A percentile compares a stretch with the other conserved stretches of the same genome.
These are phyloP conservation scores for Drosophila ustulata DNA, from an alignment of 2,888 invertebrate genomes.

Conservation along the genomic window DNA sequence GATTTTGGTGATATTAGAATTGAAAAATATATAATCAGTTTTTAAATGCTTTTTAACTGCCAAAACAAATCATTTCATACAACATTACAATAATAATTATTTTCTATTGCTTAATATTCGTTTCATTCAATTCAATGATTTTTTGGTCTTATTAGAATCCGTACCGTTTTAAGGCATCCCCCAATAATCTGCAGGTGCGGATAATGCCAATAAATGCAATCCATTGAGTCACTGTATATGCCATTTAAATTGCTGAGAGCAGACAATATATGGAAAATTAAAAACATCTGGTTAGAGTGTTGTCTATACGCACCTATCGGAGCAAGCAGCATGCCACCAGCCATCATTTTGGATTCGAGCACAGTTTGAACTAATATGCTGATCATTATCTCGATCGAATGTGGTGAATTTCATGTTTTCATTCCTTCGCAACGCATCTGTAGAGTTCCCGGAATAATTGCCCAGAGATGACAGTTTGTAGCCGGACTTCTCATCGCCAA, in stretches of 20 bases:
- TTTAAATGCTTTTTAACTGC: too few species aligned
- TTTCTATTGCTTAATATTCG: background rate
- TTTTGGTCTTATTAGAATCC: conserved; percentile 13
- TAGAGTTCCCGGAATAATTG: background rate
- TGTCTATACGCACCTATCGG: conserved; percentile 5
- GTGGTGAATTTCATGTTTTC: conserved; percentile 12
- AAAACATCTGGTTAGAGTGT: too few species aligned
- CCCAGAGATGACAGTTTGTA: conserved; percentile 11
- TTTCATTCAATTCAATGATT: background rate
- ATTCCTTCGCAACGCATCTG: conserved; percentile 6
- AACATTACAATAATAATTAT: too few species aligned
- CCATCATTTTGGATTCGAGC: background rate
- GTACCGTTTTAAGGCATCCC: conserved; percentile 8
- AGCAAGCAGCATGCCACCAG: conserved; percentile 27
- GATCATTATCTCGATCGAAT: conserved; percentile 22
- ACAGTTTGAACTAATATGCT: background rate
- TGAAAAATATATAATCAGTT: too few species aligned
- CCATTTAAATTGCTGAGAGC: conserved; percentile 16
- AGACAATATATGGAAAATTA: background rate
- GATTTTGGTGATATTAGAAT: too few species aligned
- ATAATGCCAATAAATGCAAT: conserved; percentile 14
- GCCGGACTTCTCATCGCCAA: conserved; percentile 7
- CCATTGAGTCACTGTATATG: conserved; percentile 3
- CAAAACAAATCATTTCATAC: too few species aligned
- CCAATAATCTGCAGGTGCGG: background rate